Base-by-base conservation (phyloP, 2,113 vertebrate species). In the Sinocyclocheilus maitianheensis region DNA sequence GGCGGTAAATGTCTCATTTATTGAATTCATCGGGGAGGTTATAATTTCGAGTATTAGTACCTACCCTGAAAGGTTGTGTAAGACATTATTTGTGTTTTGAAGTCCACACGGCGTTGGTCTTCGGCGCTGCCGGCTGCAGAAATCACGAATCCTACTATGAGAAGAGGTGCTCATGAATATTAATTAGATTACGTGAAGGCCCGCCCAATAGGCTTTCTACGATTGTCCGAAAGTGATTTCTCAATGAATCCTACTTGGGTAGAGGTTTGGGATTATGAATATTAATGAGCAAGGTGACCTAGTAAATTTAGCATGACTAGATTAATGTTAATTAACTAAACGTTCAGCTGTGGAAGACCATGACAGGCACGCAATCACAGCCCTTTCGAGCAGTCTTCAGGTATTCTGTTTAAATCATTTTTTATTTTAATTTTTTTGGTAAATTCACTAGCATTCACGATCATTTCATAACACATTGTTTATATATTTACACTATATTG, bases 81-180 rank as follows among this genome's bases (percentile, higher is more conserved):
- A 65, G 82, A 87, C 87, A 82, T 90, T 87, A 80, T 87, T 82
- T 65, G 74, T 89, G 84, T 82, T 88, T 91, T 90, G 83, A 89
- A 88, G 89, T 93, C 90, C 91, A 72, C 84, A 87, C 89, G 34
- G 79, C 84, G 85, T 84, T 91, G 92, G 87, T 84, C 69, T 26
- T 83, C 93, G 94, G 94, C 94, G 93, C 93, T 89, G 71, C 93
- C 93, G 93, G 93, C 94, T 93, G 92, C 81, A 60, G 63, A 60
- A 60, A 53, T 13, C 51, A 58, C 48, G 84, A 92, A 93, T 92
- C 93, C 94, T 93, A 94, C 79, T 81, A 81, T 81, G 58, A 40
- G 3, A 26, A 81, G 60, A 26, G 2, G 3, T 11, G 7, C n/a
- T 81, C 43, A 51, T 81, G 79, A 67, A 81, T 81, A 81, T 67